A percentile compares a stretch with the other conserved stretches of the same genome.
Evolutionary conservation across 2,113 vertebrate species (phyloP).

Genomic region (Hydrochoerus hydrochaeris): DNA sequence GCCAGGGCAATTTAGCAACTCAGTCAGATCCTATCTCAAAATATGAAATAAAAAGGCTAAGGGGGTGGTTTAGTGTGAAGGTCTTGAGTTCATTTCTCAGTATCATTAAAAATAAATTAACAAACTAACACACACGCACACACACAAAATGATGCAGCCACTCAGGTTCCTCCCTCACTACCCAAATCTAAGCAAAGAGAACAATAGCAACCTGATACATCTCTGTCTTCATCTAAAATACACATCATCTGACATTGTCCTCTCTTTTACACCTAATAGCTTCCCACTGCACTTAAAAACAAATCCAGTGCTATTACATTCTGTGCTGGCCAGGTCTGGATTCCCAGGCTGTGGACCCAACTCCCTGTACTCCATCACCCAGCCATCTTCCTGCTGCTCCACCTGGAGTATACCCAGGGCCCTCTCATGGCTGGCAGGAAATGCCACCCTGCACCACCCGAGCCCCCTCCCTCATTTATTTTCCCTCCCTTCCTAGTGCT

Average conservation of each 20-base stretch:
- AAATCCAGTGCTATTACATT: background rate
- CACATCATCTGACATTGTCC: background rate
- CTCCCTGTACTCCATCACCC: background rate
- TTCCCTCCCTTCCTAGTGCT: background rate
- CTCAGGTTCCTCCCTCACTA: background rate
- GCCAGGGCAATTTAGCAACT: background rate
- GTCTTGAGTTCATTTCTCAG: background rate
- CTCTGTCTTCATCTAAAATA: background rate
- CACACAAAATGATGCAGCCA: background rate
- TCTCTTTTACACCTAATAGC: background rate
- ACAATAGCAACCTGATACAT: background rate
- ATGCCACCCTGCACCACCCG: background rate
- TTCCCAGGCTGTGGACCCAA: background rate
- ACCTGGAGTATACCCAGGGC: background rate
- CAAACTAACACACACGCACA: background rate
- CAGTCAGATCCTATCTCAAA: background rate
- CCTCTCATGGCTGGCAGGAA: background rate
- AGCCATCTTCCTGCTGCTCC: background rate
- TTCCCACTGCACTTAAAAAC: background rate
- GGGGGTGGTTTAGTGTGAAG: background rate
- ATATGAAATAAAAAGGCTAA: background rate
- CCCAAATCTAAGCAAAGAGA: background rate
- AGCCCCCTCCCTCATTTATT: fast-evolving
- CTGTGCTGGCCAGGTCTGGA: background rate
- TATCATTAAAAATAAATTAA: background rate